These are phyloP conservation scores for Acanthornis magna DNA, from an alignment of 2,797 vertebrate genomes.

Conservation along the genomic window DNA sequence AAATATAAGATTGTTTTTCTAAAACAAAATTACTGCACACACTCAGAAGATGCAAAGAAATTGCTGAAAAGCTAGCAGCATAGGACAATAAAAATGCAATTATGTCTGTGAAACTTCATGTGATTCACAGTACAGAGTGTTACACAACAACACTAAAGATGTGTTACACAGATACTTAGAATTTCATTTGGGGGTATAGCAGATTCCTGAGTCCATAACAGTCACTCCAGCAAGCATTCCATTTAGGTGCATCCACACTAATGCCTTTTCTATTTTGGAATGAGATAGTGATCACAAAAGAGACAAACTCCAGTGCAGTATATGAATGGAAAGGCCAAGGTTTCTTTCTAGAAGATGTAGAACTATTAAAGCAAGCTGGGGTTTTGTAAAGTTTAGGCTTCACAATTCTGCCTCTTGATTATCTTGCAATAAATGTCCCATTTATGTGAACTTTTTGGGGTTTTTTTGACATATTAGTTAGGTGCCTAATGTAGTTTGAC, in stretches of 20 bases:
- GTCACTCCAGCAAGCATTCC: not conserved
- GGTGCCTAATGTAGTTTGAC: not conserved
- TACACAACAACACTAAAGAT: not conserved
- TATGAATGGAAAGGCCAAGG: not conserved
- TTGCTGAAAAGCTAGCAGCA: not conserved
- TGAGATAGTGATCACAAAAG: not conserved
- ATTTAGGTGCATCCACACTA: not conserved
- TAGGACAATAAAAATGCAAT: not conserved
- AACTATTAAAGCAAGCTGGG: not conserved
- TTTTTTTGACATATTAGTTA: not conserved
- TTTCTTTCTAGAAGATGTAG: not conserved
- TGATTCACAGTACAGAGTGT: not conserved
- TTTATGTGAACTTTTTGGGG: not conserved
- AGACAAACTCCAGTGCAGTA: not conserved
- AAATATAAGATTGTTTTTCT: not conserved
- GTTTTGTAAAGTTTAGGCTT: slow-evolving; percentile 6
- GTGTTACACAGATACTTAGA: not conserved
- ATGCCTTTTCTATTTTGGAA: not conserved
- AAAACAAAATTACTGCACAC: not conserved
- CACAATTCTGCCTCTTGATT: not conserved
- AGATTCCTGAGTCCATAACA: not conserved
- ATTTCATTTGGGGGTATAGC: not conserved
- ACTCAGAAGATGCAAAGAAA: not conserved
- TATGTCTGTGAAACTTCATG: not conserved
- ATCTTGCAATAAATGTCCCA: not conserved